Percentiles rank a stretch among this genome's conserved stretches.
Conservation (phyloP, 2,888 invertebrate species). For the Eumerus sabulonum region DNA sequence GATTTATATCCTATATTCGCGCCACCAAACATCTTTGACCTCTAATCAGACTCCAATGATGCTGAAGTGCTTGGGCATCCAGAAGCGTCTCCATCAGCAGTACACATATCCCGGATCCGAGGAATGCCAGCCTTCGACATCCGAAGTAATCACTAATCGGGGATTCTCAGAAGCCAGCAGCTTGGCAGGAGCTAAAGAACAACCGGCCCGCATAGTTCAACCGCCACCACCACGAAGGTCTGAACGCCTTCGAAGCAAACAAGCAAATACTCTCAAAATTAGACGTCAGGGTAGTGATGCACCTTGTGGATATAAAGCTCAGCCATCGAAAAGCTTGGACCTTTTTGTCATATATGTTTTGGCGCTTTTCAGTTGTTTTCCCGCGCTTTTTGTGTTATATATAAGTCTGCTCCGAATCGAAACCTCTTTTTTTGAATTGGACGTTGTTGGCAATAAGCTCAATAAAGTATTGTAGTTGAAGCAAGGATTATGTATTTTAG, state of each 20-base stretch:
- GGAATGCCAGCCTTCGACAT: no score
- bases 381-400: no score
- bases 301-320: no score
- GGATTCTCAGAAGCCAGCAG: background rate
- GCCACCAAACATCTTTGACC: background rate
- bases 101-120: background rate
- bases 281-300: constrained; percentile 10
- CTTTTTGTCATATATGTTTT: no score
- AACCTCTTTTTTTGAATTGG: no score
- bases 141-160: background rate
- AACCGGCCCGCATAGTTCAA: background rate
- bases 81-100: background rate
- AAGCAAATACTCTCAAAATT: background rate
- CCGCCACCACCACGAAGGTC: constrained; percentile 5
- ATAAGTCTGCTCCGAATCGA: no score
- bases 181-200: background rate
- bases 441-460: no score
- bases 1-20: background rate
- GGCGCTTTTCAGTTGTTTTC: no score
- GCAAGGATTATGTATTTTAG: no score
- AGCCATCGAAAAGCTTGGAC: no score
- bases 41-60: background rate
- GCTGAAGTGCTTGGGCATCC: background rate
- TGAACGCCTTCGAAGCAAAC: background rate
- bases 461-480: no score